These are phyloP conservation scores for Pedionomus torquatus DNA, from an alignment of 2,113 vertebrate genomes.

Conservation along the genomic window DNA sequence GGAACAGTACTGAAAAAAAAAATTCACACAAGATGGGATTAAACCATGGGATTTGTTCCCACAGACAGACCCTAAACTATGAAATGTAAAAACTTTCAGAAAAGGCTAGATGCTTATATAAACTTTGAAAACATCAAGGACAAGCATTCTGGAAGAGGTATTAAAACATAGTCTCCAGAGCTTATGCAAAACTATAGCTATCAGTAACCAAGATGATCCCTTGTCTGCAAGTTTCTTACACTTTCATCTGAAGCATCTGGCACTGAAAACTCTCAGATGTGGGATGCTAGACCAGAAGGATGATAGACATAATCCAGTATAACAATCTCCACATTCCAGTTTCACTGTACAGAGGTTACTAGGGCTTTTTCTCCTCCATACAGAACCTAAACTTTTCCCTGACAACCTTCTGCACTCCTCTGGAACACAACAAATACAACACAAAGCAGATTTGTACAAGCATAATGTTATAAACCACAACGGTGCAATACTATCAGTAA, in stretches of 20 bases:
- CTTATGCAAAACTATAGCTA: neutral
- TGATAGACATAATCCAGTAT: neutral
- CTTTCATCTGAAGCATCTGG: slow-evolving; percentile 1
- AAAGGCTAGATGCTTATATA: neutral
- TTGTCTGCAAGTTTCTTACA: neutral
- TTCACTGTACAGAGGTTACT: neutral
- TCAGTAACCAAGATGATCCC: neutral
- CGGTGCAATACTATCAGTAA: neutral
- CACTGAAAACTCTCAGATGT: neutral
- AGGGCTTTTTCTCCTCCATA: neutral
- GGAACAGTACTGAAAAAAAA: neutral
- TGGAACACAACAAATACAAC: neutral
- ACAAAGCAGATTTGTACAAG: neutral
- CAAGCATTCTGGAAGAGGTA: slow-evolving; percentile 4
- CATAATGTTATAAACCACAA: neutral
- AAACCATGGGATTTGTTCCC: neutral
- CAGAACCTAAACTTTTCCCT: neutral
- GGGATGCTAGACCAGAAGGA: neutral
- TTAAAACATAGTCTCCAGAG: neutral
- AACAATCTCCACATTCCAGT: neutral
- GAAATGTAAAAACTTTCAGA: neutral
- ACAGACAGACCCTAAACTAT: neutral
- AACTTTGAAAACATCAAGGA: neutral
- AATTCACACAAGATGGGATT: neutral
- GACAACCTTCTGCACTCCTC: neutral